A percentile compares a stretch with the other conserved stretches of the same genome.
These are phyloP conservation scores for Psophia crepitans DNA, from an alignment of 2,113 vertebrate genomes.

Conservation along the genomic window DNA sequence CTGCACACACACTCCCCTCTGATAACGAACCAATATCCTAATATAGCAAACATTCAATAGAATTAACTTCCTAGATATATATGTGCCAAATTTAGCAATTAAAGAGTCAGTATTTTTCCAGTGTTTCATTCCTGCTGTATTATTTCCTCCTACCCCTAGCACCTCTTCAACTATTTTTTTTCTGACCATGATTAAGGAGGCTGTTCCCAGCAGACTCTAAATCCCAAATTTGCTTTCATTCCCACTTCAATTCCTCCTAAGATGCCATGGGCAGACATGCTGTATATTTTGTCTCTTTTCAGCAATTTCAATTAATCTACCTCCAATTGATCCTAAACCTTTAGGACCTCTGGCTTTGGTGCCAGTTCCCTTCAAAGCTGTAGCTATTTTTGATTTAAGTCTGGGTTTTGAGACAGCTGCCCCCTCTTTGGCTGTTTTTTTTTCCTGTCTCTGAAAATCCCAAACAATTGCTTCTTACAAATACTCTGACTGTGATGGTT, in stretches of 20 bases:
- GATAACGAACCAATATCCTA: background rate
- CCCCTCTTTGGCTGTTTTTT: background rate
- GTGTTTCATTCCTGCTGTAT: background rate
- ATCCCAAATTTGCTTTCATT: background rate
- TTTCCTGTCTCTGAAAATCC: background rate
- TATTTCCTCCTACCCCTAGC: background rate
- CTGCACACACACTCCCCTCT: background rate
- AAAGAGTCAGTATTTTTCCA: conserved; percentile 5
- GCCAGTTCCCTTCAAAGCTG: background rate
- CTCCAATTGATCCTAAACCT: background rate
- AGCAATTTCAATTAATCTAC: background rate
- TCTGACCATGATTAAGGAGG: background rate
- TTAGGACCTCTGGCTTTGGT: background rate
- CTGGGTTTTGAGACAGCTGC: conserved; percentile 6
- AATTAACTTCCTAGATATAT: background rate
- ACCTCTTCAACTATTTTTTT: background rate
- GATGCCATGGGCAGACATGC: background rate
- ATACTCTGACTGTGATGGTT: background rate
- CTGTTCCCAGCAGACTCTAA: background rate
- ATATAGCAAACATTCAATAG: background rate
- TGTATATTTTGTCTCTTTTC: background rate
- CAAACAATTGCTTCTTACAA: conserved; percentile 37
- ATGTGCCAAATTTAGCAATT: conserved; percentile 7
- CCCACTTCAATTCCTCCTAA: background rate
- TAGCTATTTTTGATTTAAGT: background rate